phyloP scores from a whole-genome alignment of 1,140 invertebrate genomes.

The Steinernema khuongi region DNA sequence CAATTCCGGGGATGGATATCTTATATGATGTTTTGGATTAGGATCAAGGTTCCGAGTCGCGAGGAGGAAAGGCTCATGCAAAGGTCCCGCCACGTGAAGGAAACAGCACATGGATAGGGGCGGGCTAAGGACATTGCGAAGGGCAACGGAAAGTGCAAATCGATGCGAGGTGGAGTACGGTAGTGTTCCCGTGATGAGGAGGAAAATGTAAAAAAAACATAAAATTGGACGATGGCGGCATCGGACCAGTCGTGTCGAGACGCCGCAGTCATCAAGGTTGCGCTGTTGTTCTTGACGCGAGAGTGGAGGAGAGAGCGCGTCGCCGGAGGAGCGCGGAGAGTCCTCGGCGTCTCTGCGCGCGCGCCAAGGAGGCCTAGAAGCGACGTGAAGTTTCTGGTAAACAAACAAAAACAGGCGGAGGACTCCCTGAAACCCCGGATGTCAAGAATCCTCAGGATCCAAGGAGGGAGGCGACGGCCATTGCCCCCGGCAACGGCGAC shows the following conservation, averaged over 20 bases:
- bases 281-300: neutral
- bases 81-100: too few relatives aligned
- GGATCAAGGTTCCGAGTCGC: too few relatives aligned
- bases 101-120: too few relatives aligned
- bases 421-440: neutral
- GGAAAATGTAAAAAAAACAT: neutral
- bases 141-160: neutral
- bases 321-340: neutral
- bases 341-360: neutral
- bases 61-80: too few relatives aligned
- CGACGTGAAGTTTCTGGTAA: neutral
- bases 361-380: neutral
- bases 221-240: constrained; percentile 6
- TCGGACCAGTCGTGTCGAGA: constrained; percentile 2
- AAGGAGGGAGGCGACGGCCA: too few relatives aligned
- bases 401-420: neutral
- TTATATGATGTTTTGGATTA: too few relatives aligned
- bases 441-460: neutral
- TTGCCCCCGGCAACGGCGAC: neutral
- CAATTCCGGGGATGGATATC: too few relatives aligned
- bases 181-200: neutral
- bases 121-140: neutral
- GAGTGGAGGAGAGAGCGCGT: neutral
- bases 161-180: neutral
- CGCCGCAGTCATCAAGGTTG: constrained; percentile 2